phyloP scores from a whole-genome alignment of 2,888 invertebrate genomes.

The Drosophila prolongata region DNA sequence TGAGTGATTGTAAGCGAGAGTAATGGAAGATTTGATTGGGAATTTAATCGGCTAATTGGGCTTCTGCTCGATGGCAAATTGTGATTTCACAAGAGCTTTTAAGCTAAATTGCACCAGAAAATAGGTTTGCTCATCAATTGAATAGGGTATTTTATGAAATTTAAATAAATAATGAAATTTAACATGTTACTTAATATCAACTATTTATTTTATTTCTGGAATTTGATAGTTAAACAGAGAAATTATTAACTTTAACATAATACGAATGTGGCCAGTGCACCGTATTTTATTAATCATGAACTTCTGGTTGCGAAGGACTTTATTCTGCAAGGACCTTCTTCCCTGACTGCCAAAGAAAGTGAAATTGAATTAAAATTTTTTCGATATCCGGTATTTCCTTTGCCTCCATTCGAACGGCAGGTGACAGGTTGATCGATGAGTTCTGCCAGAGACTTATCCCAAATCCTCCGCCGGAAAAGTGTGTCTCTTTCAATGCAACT shows the following conservation, averaged over 20 bases:
- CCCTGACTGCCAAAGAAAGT: background rate
- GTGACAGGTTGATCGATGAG: constrained; percentile 72
- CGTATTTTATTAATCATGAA: too few species aligned
- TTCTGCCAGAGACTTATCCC: constrained; percentile 30
- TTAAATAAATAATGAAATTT: too few species aligned
- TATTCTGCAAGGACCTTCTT: background rate
- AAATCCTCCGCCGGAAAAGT: background rate
- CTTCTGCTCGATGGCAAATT: constrained; percentile 14
- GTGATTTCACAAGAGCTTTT: background rate
- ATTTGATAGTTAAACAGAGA: background rate
- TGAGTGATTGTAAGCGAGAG: constrained; percentile 14
- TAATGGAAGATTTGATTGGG: constrained; percentile 19
- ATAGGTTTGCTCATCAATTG: background rate
- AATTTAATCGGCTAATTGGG: constrained; percentile 32
- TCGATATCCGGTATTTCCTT: constrained; percentile 3
- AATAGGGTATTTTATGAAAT: background rate
- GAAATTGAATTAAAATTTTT: constrained; percentile 4
- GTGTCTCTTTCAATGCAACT: constrained; percentile 15
- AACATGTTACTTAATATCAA: too few species aligned
- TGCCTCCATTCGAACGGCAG: background rate
- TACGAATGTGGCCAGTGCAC: too few species aligned
- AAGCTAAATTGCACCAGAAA: background rate
- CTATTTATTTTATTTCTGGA: too few species aligned
- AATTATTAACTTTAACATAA: too few species aligned
- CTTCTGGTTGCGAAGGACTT: too few species aligned